phyloP scores from a whole-genome alignment of 2,113 vertebrate species.

The Catagonus wagneri region DNA sequence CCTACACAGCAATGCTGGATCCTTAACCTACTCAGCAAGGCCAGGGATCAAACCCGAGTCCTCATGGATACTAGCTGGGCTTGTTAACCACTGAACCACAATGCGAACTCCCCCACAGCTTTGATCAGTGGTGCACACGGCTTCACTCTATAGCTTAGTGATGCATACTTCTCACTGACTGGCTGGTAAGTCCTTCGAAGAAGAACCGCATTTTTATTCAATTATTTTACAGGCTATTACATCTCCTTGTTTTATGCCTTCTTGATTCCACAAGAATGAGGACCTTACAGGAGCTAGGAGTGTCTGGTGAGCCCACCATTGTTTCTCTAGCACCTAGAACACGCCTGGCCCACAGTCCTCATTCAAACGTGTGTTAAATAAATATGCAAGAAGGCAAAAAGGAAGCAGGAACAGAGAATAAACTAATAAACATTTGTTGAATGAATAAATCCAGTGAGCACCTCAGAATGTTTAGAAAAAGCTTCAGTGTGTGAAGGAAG shows the following conservation, averaged over 20 bases:
- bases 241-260: neutral
- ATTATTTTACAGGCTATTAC: neutral
- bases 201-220: neutral
- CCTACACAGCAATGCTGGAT: no score
- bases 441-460: neutral
- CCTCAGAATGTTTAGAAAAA: neutral
- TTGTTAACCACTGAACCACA: no score
- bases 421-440: neutral
- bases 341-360: neutral
- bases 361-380: neutral
- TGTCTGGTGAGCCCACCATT: neutral
- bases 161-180: neutral
- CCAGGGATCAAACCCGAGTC: no score
- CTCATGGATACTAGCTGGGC: no score
- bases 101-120: no score
- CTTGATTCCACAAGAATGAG: neutral
- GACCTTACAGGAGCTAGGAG: neutral
- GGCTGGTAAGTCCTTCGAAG: neutral
- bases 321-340: neutral
- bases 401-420: no score
- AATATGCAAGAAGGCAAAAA: neutral
- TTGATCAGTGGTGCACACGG: accelerated
- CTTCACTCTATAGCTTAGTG: neutral
- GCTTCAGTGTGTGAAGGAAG: neutral
- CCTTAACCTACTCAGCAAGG: no score